These are phyloP conservation scores for Lochmaea capreae DNA, from an alignment of 2,888 invertebrate genomes.

Conservation along the genomic window DNA sequence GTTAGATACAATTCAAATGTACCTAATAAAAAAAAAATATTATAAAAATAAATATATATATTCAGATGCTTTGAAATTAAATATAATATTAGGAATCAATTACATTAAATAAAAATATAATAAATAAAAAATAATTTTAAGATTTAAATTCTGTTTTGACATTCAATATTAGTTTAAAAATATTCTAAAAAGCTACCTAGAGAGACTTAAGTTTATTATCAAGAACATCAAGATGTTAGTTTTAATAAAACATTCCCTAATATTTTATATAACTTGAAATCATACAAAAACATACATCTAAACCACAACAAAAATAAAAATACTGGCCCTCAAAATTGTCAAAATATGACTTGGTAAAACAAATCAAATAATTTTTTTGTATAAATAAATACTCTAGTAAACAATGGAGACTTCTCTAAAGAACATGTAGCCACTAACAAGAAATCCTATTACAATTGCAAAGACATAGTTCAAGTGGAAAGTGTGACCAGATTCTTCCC, in stretches of 20 bases:
- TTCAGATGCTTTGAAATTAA: background rate
- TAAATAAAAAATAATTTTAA: background rate
- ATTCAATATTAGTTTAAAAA: no score
- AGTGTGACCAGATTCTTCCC: slow-evolving; percentile 60
- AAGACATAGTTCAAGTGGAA: slow-evolving; percentile 68
- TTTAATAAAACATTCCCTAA: background rate
- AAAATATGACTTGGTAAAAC: background rate
- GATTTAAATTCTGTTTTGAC: no score
- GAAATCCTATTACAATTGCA: slow-evolving; percentile 66
- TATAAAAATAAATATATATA: slow-evolving; percentile 11
- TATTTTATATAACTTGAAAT: background rate
- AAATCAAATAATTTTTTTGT: background rate
- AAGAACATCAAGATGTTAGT: no score
- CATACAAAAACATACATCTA: background rate
- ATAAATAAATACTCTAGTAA: slow-evolving; percentile 34
- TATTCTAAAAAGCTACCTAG: no score
- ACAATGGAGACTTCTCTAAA: slow-evolving; percentile 55
- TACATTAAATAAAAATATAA: background rate
- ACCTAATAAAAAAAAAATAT: slow-evolving; percentile 15
- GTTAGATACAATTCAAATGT: background rate
- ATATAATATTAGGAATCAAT: background rate
- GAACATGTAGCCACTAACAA: slow-evolving; percentile 65
- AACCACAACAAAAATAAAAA: slow-evolving; percentile 7
- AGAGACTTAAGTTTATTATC: no score
- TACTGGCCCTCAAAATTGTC: background rate